A percentile compares a stretch with the other conserved stretches of the same genome.
phyloP scores from a whole-genome alignment of 2,888 invertebrate genomes.

The Ligdia adustata region DNA sequence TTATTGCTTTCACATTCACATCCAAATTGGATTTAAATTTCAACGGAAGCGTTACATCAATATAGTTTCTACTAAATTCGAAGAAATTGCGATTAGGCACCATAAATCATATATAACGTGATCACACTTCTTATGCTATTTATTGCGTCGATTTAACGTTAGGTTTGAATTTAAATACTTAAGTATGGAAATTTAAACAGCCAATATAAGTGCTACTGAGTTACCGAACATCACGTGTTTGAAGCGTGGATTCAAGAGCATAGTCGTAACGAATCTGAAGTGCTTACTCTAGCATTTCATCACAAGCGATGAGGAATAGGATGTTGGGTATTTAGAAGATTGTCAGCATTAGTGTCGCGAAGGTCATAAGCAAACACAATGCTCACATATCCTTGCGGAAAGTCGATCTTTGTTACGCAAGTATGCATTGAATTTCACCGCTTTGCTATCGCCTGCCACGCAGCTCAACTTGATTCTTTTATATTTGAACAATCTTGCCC shows the following conservation, averaged over 20 bases:
- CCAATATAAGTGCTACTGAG: background rate
- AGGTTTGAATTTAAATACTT: no score
- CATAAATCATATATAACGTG: background rate
- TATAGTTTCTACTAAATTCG: background rate
- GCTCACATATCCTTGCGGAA: slow-evolving; percentile 54
- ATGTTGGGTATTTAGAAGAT: background rate
- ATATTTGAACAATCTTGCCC: slow-evolving; percentile 71
- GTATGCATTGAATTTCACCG: slow-evolving; percentile 57
- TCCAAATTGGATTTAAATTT: slow-evolving; percentile 8
- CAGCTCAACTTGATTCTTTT: slow-evolving; percentile 62
- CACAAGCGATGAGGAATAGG: background rate
- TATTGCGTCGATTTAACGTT: no score
- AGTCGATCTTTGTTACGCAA: slow-evolving; percentile 59
- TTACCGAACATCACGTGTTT: slow-evolving; percentile 1
- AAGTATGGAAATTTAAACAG: no score
- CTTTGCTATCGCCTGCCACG: slow-evolving; percentile 44
- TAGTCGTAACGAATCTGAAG: slow-evolving; percentile 3
- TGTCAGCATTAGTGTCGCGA: slow-evolving; percentile 1
- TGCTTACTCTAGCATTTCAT: background rate
- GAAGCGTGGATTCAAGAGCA: slow-evolving; percentile 6
- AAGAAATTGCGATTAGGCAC: slow-evolving; percentile 2
- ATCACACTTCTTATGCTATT: slow-evolving; percentile 1
- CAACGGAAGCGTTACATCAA: slow-evolving; percentile 4
- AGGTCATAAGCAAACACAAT: slow-evolving; percentile 8
- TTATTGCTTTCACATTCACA: slow-evolving; percentile 15